phyloP scores from a whole-genome alignment of 1,140 invertebrate genomes.

The Aphelenchoides avenae region DNA sequence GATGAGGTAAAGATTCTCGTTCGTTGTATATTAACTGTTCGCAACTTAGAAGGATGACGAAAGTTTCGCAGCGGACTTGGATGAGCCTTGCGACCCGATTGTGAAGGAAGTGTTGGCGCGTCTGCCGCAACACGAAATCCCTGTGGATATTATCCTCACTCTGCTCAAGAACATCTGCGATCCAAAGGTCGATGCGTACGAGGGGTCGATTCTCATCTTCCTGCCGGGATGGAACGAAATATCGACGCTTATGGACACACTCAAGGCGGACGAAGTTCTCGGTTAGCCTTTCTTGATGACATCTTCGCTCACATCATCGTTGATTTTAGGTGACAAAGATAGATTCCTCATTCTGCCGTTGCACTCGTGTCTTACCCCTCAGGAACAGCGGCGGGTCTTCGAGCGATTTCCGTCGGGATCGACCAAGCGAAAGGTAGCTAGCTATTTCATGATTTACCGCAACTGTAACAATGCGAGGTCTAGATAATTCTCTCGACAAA shows the following conservation, averaged over 20 bases:
- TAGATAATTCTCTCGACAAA: constrained; percentile 80
- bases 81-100: constrained; percentile 25
- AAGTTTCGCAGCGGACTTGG: no score
- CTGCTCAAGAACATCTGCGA: constrained; percentile 33
- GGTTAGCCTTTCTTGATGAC: no score
- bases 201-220: constrained; percentile 80
- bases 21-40: no score
- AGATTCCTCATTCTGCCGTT: constrained; percentile 50
- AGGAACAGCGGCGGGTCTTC: constrained; percentile 76
- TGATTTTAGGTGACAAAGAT: constrained; percentile 26
- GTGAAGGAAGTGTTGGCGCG: constrained; percentile 34
- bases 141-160: constrained; percentile 50
- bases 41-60: no score
- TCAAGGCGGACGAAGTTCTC: constrained; percentile 9
- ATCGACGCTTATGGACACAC: constrained; percentile 65
- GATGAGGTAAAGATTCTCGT: no score
- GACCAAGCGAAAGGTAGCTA: no score
- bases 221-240: constrained; percentile 90
- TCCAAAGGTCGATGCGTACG: constrained; percentile 42
- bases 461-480: constrained; percentile 60
- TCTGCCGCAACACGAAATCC: constrained; percentile 52
- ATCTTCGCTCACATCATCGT: no score
- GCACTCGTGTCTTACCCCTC: constrained; percentile 57
- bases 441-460: constrained; percentile 23
- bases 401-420: constrained; percentile 65